Base-by-base conservation (phyloP, 2,888 invertebrate genomes). In the Biston betularia region DNA sequence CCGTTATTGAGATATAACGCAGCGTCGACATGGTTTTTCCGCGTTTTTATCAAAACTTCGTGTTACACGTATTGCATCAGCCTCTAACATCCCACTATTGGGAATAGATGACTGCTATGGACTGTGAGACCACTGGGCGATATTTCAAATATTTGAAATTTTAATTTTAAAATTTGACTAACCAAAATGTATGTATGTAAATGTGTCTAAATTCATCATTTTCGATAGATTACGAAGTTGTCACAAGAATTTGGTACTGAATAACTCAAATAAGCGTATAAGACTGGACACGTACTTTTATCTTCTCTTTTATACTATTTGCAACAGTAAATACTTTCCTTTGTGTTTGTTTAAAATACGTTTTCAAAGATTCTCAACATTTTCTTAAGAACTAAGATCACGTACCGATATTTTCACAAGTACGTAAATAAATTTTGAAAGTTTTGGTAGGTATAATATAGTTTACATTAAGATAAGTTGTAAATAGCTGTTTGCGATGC, bases 361-460 rank as follows among this genome's bases (percentile, higher is more conserved):
- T 24, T 54, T 40, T 42, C 40, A 54, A 7, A 40, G 40, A 40
- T 54, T 24, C 12, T 54, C 24, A 40, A 54, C 54, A 53, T 38
- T 38, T 38, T 53, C 52, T 14, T 9, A 14, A 53, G 52, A 6
- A 42, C 40, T 54, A 15, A 42, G 54, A 54, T 42, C 54, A 54
- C 40, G 54, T 54, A 40, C 7, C 24, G 40, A 35, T 38, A 14
- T 52, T 52, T 54, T 24, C 11, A 54, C 40, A 54, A 10, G 10
- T n/a, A n/a, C n/a, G n/a, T 14, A 52, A 53, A 53, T 38, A n/a
- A n/a, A 12, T 14, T 53, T 38, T n/a, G 24, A 24, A 54, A 12
- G 42, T 42, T 40, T 38, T 24, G 11, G 3, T 24, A 24, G 1
- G 3, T 24, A 24, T 38, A 9, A 14, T 38, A 14, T 6, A 42